phyloP scores from a whole-genome alignment of 2,888 invertebrate species.

The Abscondita cerata region DNA sequence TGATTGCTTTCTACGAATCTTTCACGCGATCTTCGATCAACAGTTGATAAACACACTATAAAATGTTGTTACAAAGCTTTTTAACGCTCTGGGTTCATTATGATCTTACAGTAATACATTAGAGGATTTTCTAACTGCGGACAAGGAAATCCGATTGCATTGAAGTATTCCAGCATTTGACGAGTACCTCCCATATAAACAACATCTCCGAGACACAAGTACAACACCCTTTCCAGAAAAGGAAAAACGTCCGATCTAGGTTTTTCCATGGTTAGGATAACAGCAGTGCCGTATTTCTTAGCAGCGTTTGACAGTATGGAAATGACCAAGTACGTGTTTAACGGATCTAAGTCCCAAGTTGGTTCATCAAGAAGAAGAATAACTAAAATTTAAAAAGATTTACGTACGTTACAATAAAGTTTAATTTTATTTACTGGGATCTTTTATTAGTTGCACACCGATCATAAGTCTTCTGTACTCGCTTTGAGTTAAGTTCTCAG shows the following conservation, averaged over 20 bases:
- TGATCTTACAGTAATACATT: conserved; percentile 91
- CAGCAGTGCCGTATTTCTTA: conserved; percentile 89
- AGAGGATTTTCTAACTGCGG: conserved; percentile 96
- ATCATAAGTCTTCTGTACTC: conserved; percentile 90
- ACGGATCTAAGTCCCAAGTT: conserved; percentile 91
- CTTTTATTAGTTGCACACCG: conserved; percentile 90
- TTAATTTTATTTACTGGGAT: conserved; percentile 73
- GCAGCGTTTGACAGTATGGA: conserved; percentile 91
- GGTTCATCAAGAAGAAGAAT: conserved; percentile 91
- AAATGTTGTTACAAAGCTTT: conserved; percentile 28
- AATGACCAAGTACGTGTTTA: conserved; percentile 93
- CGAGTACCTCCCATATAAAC: conserved; percentile 92
- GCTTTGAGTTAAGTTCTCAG: conserved; percentile 84
- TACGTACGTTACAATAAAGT: neutral
- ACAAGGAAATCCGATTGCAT: conserved; percentile 94
- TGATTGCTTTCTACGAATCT: conserved; percentile 93
- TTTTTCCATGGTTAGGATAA: conserved; percentile 91
- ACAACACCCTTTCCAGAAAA: conserved; percentile 89
- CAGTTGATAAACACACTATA: conserved; percentile 77
- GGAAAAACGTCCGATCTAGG: conserved; percentile 95
- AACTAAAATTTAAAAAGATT: conserved; percentile 61
- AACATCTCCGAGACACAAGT: conserved; percentile 89
- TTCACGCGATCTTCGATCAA: conserved; percentile 83
- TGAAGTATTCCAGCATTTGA: conserved; percentile 93
- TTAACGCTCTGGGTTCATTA: neutral